Evolutionary conservation across 1,140 invertebrate genomes (phyloP), one percentile per base, ranked within the genome.

Genomic region (Trichonephila clavipes): DNA sequence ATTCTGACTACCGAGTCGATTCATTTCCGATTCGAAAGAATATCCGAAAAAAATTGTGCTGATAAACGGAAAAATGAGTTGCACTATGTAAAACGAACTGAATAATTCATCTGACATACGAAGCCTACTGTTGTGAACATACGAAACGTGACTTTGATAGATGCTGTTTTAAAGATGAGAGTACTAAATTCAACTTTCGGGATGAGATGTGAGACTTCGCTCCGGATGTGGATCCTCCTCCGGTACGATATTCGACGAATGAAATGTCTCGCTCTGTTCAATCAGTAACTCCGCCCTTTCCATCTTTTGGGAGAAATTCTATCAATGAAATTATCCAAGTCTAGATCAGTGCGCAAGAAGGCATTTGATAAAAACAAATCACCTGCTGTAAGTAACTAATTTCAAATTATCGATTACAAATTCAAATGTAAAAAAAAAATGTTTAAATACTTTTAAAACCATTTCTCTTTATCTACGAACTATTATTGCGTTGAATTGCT

Each of bases 71-170:
- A 85, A 77, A 59, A n/a, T 28, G 24, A 10, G 58, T 44, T 85
- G 6, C 18, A 28, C 72, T 59, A 85, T 85, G 83, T 85, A 58
- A 85, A 85, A 85, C 51, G 28, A 85, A 28, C 83, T 58, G 58
- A 85, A 85, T 85, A 85, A 85, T 85, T 85, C n/a, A 85, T 85
- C 8, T 85, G 83, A 85, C 24, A 85, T 19, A n/a, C 21, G 51
- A 85, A 58, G 58, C 83, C 61, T 58, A 85, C 10, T 85, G 83
- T 85, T 85, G 83, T 14, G 83, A 61, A 24, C 21, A 16, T 18
- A 85, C 18, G 83, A 85, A 85, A 85, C 18, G 83, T 85, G 83
- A 85, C 83, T 59, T 24, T 85, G 83, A 85, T 61, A 28, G 58
- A 85, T 85, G n/a, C 6, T 85, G 40, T n/a, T 61, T 77, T 85